Conservation (phyloP, 2,113 vertebrate species). For the Paracanthobrama guichenoti region DNA sequence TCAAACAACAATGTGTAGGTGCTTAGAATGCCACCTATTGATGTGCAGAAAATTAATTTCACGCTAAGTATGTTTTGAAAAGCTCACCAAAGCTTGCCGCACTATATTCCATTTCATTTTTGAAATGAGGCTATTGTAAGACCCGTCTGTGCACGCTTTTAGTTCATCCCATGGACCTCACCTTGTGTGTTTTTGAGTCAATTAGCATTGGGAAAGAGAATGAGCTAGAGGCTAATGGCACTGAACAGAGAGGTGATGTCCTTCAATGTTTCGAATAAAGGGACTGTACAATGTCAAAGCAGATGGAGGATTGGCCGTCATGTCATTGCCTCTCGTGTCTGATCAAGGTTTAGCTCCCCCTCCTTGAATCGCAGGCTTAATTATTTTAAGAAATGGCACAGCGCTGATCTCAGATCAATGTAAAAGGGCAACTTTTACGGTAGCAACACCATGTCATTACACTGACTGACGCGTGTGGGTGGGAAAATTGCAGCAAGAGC, state of each 20-base stretch:
- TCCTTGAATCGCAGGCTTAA: slow-evolving; percentile 33
- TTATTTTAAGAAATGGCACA: slow-evolving; percentile 28
- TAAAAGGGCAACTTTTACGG: slow-evolving; percentile 19
- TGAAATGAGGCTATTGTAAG: slow-evolving; percentile 50
- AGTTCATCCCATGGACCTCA: slow-evolving; percentile 40
- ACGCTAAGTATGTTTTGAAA: slow-evolving; percentile 42
- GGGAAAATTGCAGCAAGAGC: slow-evolving; percentile 36
- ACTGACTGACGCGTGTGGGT: slow-evolving; percentile 44
- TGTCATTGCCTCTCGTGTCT: slow-evolving; percentile 34
- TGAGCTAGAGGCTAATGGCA: slow-evolving; percentile 53
- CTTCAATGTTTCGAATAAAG: slow-evolving; percentile 47
- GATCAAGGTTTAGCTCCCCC: slow-evolving; percentile 37
- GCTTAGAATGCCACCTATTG: slow-evolving; percentile 20
- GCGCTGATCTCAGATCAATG: slow-evolving; percentile 35
- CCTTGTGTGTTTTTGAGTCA: slow-evolving; percentile 51
- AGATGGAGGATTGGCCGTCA: slow-evolving; percentile 17
- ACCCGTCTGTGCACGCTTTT: slow-evolving; percentile 41
- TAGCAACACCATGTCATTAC: slow-evolving; percentile 41
- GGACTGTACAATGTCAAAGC: slow-evolving; percentile 34
- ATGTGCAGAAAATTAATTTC: slow-evolving; percentile 20
- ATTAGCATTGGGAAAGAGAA: slow-evolving; percentile 54
- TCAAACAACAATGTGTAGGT: slow-evolving; percentile 11
- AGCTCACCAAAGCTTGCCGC: slow-evolving; percentile 31
- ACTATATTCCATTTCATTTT: slow-evolving; percentile 34
- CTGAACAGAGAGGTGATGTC: slow-evolving; percentile 44